A percentile compares a stretch with the other conserved stretches of the same genome.
Evolutionary conservation across 2,113 vertebrate genomes (phyloP).

Genomic region (Xiphorhynchus elegans): DNA sequence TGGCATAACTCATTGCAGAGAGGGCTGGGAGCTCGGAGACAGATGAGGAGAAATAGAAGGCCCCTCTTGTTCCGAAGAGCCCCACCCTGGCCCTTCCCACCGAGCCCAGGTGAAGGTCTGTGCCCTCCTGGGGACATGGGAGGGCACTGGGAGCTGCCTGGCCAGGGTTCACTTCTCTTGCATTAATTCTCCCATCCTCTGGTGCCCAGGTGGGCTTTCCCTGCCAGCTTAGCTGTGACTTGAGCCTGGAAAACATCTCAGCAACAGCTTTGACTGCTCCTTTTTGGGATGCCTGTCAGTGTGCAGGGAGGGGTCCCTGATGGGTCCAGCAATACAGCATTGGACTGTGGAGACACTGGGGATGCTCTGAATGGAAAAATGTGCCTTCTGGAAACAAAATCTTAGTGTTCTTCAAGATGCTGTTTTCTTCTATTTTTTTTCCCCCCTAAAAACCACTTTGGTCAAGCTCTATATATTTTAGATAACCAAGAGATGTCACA

Average conservation of each 20-base stretch:
- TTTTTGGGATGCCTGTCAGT: not conserved
- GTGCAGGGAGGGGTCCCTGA: not conserved
- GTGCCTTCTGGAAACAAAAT: not conserved
- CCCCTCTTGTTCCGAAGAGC: not conserved
- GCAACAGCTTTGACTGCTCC: not conserved
- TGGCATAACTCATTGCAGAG: slow-evolving; percentile 26
- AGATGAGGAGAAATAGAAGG: not conserved
- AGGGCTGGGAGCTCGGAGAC: not conserved
- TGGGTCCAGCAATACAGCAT: not conserved
- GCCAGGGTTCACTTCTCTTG: fast-evolving
- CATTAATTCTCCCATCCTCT: fast-evolving
- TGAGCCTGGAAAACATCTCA: fast-evolving
- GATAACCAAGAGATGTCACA: not conserved
- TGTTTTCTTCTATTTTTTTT: not conserved
- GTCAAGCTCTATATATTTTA: not conserved
- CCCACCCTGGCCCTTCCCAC: fast-evolving
- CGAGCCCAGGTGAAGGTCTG: not conserved
- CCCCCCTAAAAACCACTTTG: not conserved
- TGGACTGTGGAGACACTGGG: not conserved
- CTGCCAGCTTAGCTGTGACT: not conserved
- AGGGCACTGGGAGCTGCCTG: not conserved
- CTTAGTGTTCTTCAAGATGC: not conserved
- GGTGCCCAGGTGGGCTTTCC: not conserved
- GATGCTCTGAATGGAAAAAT: not conserved
- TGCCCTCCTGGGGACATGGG: not conserved